phyloP scores from a whole-genome alignment of 2,113 vertebrate genomes.

The Pavo muticus region DNA sequence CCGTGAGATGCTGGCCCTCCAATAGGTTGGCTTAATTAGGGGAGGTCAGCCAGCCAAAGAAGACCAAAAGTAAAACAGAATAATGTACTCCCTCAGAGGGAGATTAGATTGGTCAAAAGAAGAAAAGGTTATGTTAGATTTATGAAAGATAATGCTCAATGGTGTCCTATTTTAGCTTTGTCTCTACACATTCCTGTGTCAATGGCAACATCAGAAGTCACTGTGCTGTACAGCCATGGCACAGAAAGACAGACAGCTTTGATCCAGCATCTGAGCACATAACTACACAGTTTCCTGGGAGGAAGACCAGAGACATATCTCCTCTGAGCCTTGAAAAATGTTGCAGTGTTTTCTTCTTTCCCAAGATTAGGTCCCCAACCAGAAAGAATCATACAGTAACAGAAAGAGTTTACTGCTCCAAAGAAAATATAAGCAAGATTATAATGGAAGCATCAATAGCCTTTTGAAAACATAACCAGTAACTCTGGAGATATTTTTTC shows the following conservation, averaged over 20 bases:
- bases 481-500: background rate
- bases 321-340: background rate
- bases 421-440: background rate
- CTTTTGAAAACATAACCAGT: background rate
- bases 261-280: background rate
- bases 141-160: background rate
- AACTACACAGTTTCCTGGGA: background rate
- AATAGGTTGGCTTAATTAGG: background rate
- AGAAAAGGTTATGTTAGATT: background rate
- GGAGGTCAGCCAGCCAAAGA: conserved; percentile 11
- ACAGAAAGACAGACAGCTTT: background rate
- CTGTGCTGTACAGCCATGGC: fast-evolving
- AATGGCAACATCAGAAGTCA: background rate
- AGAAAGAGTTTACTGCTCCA: background rate
- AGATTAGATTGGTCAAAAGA: background rate
- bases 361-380: background rate
- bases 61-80: conserved; percentile 10
- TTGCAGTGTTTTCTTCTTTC: background rate
- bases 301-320: background rate
- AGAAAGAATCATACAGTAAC: background rate
- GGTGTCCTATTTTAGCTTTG: background rate
- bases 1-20: background rate
- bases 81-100: background rate
- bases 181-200: background rate
- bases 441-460: background rate